A percentile compares a stretch with the other conserved stretches of the same genome.
Conservation (phyloP, 2,797 vertebrate genomes). For the Channa striata region DNA sequence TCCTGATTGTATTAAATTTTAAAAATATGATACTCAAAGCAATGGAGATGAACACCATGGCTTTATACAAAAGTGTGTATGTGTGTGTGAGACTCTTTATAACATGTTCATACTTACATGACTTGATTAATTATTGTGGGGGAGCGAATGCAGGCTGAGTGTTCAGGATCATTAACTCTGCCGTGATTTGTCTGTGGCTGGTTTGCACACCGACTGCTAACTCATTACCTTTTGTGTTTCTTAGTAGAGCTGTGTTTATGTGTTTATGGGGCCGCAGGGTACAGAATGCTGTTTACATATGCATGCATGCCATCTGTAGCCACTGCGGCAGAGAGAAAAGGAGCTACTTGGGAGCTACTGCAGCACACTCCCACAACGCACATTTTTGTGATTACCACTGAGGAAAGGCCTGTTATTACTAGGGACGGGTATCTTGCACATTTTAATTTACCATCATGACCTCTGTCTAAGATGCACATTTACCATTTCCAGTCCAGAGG, state of each 20-base stretch:
- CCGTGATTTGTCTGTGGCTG: slow-evolving; percentile 52
- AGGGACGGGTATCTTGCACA: too few relatives aligned
- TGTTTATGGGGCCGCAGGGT: slow-evolving; percentile 47
- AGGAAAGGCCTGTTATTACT: slow-evolving; percentile 9
- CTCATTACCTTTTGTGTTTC: slow-evolving; percentile 62
- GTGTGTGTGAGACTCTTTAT: not conserved
- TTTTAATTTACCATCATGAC: too few relatives aligned
- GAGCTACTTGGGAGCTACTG: slow-evolving; percentile 5
- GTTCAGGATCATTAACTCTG: slow-evolving; percentile 63
- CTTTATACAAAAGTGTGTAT: not conserved
- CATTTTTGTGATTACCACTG: slow-evolving; percentile 40
- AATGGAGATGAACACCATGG: not conserved
- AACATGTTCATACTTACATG: slow-evolving; percentile 35
- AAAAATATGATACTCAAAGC: not conserved
- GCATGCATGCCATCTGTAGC: slow-evolving; percentile 56
- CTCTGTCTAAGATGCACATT: too few relatives aligned
- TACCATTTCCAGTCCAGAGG: too few relatives aligned
- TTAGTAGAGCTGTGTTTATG: slow-evolving; percentile 54
- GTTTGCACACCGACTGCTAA: slow-evolving; percentile 38
- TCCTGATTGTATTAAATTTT: not conserved
- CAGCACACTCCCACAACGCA: slow-evolving; percentile 10
- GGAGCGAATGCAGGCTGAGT: slow-evolving; percentile 13
- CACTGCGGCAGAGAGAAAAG: slow-evolving; percentile 22
- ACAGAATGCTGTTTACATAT: slow-evolving; percentile 52
- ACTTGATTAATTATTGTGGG: slow-evolving; percentile 35